Percentiles rank a stretch among this genome's conserved stretches.
These are phyloP conservation scores for Temnothorax curvispinosus DNA, from an alignment of 1,140 invertebrate species.

Conservation along the genomic window DNA sequence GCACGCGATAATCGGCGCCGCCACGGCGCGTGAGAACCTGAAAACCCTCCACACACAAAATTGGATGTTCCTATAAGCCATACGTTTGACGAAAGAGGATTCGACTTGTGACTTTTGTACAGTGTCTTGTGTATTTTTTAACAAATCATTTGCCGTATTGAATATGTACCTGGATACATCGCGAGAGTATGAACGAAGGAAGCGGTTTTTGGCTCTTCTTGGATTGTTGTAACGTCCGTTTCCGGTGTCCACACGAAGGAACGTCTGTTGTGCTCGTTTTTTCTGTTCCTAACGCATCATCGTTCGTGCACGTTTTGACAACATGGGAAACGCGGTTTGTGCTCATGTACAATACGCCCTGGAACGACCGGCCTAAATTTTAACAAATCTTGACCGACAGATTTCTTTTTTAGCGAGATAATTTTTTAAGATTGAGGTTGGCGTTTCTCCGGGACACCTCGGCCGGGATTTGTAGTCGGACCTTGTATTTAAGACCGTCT, in stretches of 20 bases:
- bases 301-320: background rate
- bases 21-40: background rate
- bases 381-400: background rate
- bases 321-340: background rate
- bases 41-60: constrained; percentile 53
- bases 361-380: constrained; percentile 21
- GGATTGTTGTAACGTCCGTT: constrained; percentile 32
- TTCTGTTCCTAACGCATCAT: constrained; percentile 42
- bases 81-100: constrained; percentile 51
- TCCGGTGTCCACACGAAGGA: background rate
- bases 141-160: constrained; percentile 68
- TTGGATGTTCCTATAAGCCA: constrained; percentile 74
- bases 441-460: background rate
- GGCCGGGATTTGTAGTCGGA: too few relatives aligned
- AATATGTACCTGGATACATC: constrained; percentile 72
- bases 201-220: background rate
- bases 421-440: constrained; percentile 24
- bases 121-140: constrained; percentile 66
- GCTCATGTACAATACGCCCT: background rate
- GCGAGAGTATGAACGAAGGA: background rate
- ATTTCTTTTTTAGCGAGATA: background rate
- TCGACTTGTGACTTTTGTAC: constrained; percentile 60
- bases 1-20: constrained; percentile 12
- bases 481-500: too few relatives aligned
- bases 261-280: constrained; percentile 25